Evolutionary conservation across 2,888 invertebrate species (phyloP).

Genomic region (Agonum fuliginosum): DNA sequence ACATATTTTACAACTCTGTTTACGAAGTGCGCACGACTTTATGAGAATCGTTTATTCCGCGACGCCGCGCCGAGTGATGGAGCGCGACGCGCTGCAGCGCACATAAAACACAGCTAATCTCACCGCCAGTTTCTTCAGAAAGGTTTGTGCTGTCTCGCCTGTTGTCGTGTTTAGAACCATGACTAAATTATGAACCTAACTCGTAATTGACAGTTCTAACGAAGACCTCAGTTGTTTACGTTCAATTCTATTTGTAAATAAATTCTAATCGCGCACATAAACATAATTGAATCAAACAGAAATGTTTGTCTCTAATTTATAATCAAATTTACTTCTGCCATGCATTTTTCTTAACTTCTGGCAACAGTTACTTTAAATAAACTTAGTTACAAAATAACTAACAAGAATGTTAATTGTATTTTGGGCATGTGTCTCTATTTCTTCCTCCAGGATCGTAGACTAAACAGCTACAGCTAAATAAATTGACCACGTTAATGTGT

Average conservation of each 20-base stretch:
- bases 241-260: constrained; percentile 15
- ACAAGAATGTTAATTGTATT: neutral
- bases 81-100: neutral
- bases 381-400: constrained; percentile 7
- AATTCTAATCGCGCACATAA: neutral
- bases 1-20: constrained; percentile 61
- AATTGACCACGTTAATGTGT: neutral
- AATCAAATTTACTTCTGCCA: neutral
- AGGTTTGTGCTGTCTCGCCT: neutral
- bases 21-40: constrained; percentile 59
- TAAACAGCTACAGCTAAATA: constrained; percentile 12
- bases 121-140: neutral
- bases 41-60: constrained; percentile 59
- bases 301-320: constrained; percentile 17
- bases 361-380: constrained; percentile 2
- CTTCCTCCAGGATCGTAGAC: neutral
- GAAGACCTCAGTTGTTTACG: constrained; percentile 24
- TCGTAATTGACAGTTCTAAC: constrained; percentile 5
- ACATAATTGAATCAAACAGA: constrained; percentile 33
- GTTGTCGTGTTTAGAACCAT: neutral
- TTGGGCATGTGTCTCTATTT: neutral
- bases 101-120: constrained; percentile 27
- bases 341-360: too few relatives aligned
- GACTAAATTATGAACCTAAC: neutral
- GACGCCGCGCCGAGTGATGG: constrained; percentile 43